Evolutionary conservation across 2,797 vertebrate genomes (phyloP).

Genomic region (Lagodon rhomboides): DNA sequence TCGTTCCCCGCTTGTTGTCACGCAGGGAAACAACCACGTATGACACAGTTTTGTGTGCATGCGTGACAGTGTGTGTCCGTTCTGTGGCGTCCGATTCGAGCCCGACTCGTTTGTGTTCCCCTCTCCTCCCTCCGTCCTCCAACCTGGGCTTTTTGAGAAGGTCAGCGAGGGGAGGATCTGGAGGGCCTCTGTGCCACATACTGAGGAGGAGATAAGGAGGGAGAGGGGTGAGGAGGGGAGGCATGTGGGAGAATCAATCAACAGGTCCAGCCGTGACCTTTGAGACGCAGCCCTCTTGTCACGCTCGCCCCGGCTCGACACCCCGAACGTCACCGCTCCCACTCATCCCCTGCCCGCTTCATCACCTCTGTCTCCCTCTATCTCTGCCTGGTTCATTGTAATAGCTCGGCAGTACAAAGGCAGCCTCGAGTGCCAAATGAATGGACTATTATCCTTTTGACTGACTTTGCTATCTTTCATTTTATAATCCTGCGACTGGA

Average conservation of each 20-base stretch:
- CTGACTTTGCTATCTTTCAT: neutral
- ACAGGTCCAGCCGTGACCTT: slow-evolving; percentile 60
- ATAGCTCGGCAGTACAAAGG: neutral
- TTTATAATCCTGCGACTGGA: neutral
- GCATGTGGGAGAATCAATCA: slow-evolving; percentile 59
- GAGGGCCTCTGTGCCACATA: slow-evolving; percentile 37
- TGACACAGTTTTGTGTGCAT: neutral
- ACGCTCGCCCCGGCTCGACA: slow-evolving; percentile 54
- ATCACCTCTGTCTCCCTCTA: slow-evolving; percentile 15
- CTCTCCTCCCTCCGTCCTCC: slow-evolving; percentile 6
- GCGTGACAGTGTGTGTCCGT: slow-evolving; percentile 1
- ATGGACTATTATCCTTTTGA: neutral
- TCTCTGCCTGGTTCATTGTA: neutral
- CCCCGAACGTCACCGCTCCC: slow-evolving; percentile 1
- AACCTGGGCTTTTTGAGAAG: slow-evolving; percentile 45
- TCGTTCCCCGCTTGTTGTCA: slow-evolving; percentile 17
- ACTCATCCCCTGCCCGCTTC: neutral
- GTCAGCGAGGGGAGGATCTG: slow-evolving; percentile 33
- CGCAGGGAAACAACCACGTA: slow-evolving; percentile 2
- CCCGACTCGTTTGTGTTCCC: slow-evolving; percentile 13
- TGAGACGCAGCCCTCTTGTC: slow-evolving; percentile 52
- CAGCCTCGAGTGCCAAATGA: neutral
- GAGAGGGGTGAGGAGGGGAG: slow-evolving; percentile 31
- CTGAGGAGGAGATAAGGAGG: slow-evolving; percentile 30
- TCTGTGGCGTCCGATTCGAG: neutral